phyloP scores from a whole-genome alignment of 2,888 invertebrate species.

The Strigamia crassipes region DNA sequence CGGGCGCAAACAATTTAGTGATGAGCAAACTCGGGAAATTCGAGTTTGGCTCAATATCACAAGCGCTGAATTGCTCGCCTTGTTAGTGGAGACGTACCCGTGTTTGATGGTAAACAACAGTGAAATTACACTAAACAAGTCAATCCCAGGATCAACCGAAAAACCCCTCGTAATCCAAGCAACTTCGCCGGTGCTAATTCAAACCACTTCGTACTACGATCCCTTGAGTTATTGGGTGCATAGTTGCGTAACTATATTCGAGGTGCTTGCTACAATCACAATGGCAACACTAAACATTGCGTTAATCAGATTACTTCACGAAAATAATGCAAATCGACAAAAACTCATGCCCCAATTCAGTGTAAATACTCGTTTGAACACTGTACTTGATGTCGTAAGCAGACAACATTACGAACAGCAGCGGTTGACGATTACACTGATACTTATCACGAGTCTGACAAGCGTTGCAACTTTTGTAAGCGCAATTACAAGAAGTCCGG shows the following conservation, averaged over 20 bases:
- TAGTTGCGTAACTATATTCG: not conserved
- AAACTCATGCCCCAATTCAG: not conserved
- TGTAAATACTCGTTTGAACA: not conserved
- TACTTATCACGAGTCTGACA: constrained; percentile 13
- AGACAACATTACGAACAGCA: constrained; percentile 3
- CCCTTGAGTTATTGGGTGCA: not conserved
- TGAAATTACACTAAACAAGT: not conserved
- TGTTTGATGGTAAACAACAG: not conserved
- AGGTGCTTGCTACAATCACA: not conserved
- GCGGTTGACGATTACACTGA: constrained; percentile 15
- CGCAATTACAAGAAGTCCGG: not conserved
- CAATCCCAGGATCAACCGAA: not conserved
- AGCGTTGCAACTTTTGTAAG: not conserved
- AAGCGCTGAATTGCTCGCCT: not conserved
- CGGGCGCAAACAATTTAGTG: too few species aligned
- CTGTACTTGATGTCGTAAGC: not conserved
- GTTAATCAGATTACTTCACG: not conserved
- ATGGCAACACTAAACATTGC: not conserved
- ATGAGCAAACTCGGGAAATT: not conserved
- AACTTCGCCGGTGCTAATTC: not conserved
- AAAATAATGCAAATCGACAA: not conserved
- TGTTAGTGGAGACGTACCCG: not conserved
- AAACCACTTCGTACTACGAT: not conserved
- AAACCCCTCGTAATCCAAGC: not conserved
- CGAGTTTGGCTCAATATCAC: not conserved